Evolutionary conservation across 2,888 invertebrate species (phyloP), one percentile per base, ranked within the genome.

Genomic region (Busseola fusca): DNA sequence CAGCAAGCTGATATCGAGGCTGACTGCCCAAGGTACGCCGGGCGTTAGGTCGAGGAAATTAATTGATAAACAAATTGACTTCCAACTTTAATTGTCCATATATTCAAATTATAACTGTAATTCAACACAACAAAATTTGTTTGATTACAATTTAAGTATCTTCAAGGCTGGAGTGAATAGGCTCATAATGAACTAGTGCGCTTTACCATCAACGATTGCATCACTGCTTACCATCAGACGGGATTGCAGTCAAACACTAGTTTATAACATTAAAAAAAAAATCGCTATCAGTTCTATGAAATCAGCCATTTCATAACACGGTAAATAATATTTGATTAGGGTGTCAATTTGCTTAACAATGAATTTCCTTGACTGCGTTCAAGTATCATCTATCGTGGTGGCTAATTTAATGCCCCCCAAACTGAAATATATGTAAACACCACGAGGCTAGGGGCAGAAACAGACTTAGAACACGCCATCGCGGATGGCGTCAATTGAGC

Each of bases 381-480:
- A 10, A n/a, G 27, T 68, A n/a, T 16, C 6, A n/a, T 3, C 18
- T 14, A 10, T 21, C 40, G 14, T 25, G 2, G 3, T 18, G 16
- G 6, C 2, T 9, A 25, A 21, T 50, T 57, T 7, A 25, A 25
- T 21, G 21, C 16, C 42, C 16, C 40, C 34, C 3, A n/a, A 71
- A 34, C 21, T 18, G 5, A 7, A 40, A 7, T 27, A 1, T 21
- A 25, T n/a, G 7, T 34, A 25, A 69, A 69, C 25, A 21, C 14
- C n/a, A n/a, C 2, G 21, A 67, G 6, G 34, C 7, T 34, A 10
- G 9, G 27, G 27, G 69, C 5, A 21, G n/a, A 37, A 50, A 37
- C 37, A 27, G 21, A 37, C 48, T 67, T 67, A 12, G 4, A 48
- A 68, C 21, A 37, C 69, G 48, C 67, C 27, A 48, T 27, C 7